Base-by-base conservation (phyloP, 2,113 vertebrate species). In the Edolisoma coerulescens region DNA sequence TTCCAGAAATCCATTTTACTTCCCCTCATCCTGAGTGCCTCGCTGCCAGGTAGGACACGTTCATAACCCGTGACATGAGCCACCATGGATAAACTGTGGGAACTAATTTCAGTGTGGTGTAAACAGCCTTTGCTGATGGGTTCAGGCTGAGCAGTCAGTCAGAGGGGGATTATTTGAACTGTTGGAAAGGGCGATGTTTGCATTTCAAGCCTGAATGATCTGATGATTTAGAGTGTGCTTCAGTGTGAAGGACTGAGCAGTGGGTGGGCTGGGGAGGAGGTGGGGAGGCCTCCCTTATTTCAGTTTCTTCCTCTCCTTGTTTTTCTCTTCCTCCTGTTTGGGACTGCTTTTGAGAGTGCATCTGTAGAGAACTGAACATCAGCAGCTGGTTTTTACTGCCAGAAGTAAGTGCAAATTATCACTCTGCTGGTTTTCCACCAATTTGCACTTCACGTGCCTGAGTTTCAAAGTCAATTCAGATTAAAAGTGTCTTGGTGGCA, bases 1-100 rank as follows among this genome's bases (percentile, higher is more conserved):
- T 33, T 94, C 73, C 83, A 79, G 93, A 94, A 89, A 60, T 81
- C 45, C 28, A 73, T 95, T 91, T 89, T 95, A 9, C 65, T 96
- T 20, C 32, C 53, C 77, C 63, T 96, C 80, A 39, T 96, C 83
- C 53, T 96, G 68, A 75, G 61, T 45, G 83, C 90, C 32, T 95
- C 1, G 0, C 80, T 97, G 44, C 68, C 95, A 97, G 96, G 96
- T 97, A 96, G 80, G 96, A 47, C 57, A 50, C 0, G 10, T 27
- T 56, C 57, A 9, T 14, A 67, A 71, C 13, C 35, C 0, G 0
- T 22, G 28, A 49, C 50, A 60, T 56, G 57, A 90, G 13, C n/a
- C 70, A 85, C 10, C 0, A 0, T 2, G 45, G 57, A 10, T 30
- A 74, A 39, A 85, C 57, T 2, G 3, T 2, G 17, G 60, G 54